Conservation (phyloP, 2,113 vertebrate genomes). For the Danionella cerebrum region DNA sequence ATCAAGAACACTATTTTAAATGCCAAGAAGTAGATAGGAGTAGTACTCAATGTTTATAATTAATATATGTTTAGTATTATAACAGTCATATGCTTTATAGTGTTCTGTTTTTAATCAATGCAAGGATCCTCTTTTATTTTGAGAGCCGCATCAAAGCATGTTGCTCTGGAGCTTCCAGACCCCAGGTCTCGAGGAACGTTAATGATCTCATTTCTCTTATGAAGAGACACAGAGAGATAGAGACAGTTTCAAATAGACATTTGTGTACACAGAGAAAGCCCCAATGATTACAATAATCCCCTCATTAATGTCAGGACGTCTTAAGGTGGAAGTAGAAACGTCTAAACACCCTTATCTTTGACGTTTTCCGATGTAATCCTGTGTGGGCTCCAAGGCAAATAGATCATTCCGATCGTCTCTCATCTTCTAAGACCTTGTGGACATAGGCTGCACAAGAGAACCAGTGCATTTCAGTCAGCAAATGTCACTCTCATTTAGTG, state of each 20-base stretch:
- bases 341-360: no score
- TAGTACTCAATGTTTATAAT: no score
- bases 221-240: not conserved
- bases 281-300: not conserved
- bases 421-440: slow-evolving; percentile 14
- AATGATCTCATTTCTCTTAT: not conserved
- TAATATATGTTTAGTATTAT: no score
- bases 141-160: no score
- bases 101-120: no score
- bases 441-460: not conserved
- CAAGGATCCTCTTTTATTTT: no score
- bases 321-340: no score
- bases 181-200: not conserved
- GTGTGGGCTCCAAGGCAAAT: slow-evolving; percentile 19
- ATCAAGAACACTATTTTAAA: no score
- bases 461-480: slow-evolving; percentile 22
- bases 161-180: no score
- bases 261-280: not conserved
- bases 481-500: not conserved
- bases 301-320: not conserved
- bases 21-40: no score
- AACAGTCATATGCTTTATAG: no score
- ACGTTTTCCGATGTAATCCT: slow-evolving; percentile 32
- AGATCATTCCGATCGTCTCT: slow-evolving; percentile 13
- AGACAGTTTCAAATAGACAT: slow-evolving; percentile 1